Base-by-base conservation (phyloP, 2,888 invertebrate species). In the Mythimna lalbum region DNA sequence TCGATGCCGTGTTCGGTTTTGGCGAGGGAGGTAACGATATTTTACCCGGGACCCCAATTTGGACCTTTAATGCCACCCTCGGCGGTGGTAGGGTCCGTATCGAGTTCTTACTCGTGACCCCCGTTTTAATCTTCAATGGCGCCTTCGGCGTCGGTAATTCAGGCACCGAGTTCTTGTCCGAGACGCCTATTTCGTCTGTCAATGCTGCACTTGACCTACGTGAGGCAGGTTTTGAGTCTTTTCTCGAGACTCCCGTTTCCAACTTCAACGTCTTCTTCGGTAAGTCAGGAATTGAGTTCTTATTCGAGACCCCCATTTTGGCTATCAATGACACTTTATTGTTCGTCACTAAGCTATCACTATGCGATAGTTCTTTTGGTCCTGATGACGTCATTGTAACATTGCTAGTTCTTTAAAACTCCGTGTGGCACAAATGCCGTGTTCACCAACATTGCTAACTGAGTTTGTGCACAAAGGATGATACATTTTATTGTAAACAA, bases 331-430 rank as follows among this genome's bases (percentile, higher is more conserved):
- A 39, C 75, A 82, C 78, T 72, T 83, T 75, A 56, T 69, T 71
- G 65, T 71, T 76, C 62, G 62, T 60, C 80, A 77, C 85, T 86
- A 81, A 84, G 86, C 86, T 88, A 84, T 87, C 88, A 90, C 88
- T 80, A 66, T 89, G 75, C 27, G 87, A 80, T 56, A 68, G 59
- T 63, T 88, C 85, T 62, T 81, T 82, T 50, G 80, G 73, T 64
- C 73, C 83, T 62, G 81, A 81, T 72, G 91, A 88, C 68, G 83
- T 88, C 91, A 93, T 91, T 80, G 68, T 84, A 60, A 69, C 76
- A 80, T 79, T 69, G 49, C 62, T 68, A 73, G 62, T 71, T 65
- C 59, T 76, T 74, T 77, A 69, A 76, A 70, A 73, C 66, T 69
- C 65, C 21, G 36, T 31, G 43, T 53, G 67, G 69, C 64, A 63